Evolutionary conservation across 2,113 vertebrate species (phyloP).

Genomic region (Thunnus thynnus): DNA sequence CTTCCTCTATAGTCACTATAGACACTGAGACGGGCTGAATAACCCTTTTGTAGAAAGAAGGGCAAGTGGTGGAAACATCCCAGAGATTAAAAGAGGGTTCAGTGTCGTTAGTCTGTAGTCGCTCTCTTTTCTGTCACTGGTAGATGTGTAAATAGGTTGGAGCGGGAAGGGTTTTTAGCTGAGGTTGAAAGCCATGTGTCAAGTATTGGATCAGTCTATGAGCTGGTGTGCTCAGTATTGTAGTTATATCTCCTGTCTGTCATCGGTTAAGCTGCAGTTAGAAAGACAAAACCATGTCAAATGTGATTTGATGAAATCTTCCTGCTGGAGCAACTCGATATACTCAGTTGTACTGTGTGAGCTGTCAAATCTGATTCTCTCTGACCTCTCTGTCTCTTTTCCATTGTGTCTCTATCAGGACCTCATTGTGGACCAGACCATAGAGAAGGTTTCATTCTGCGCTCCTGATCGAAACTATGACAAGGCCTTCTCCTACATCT

Average conservation of each 20-base stretch:
- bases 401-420: conserved; percentile 81
- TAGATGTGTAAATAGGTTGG: conserved; percentile 38
- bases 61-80: conserved; percentile 57
- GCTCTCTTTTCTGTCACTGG: conserved; percentile 31
- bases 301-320: conserved; percentile 7
- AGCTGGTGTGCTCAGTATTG: background rate
- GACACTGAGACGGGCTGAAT: conserved; percentile 60
- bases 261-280: conserved; percentile 4
- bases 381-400: conserved; percentile 2
- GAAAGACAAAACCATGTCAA: conserved; percentile 4
- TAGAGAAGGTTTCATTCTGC: conserved; percentile 95
- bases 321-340: background rate
- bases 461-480: conserved; percentile 95
- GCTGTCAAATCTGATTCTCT: conserved; percentile 6
- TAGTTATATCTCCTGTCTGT: conserved; percentile 18
- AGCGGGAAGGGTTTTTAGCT: conserved; percentile 21
- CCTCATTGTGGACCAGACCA: conserved; percentile 95
- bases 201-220: conserved; percentile 11
- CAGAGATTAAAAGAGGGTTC: conserved; percentile 44
- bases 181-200: conserved; percentile 29
- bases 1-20: conserved; percentile 43
- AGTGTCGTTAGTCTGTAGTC: conserved; percentile 54
- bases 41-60: conserved; percentile 36
- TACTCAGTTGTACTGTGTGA: background rate
- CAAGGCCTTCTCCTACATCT: conserved; percentile 97